Evolutionary conservation across 2,797 vertebrate genomes (phyloP), one percentile per base, ranked within the genome.

Genomic region (Enteromius radiatus): DNA sequence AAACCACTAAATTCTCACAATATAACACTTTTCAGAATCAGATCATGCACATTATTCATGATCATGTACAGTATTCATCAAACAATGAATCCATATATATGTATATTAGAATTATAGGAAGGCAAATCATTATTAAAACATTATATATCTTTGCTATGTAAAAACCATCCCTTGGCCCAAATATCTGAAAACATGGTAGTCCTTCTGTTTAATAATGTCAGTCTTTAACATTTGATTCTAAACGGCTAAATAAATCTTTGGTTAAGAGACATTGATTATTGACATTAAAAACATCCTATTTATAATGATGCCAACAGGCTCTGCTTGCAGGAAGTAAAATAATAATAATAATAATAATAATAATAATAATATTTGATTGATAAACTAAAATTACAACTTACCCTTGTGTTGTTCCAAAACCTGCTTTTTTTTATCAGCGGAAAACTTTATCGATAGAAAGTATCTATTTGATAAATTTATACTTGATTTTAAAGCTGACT

Each of bases 141-240:
- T 43, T 43, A 12, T 43, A 12, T 12, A 43, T 41, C 38, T 75
- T 47, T 56, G 61, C 61, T 75, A 61, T 38, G 23, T 21, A 54
- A 41, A 56, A 61, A 41, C 49, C 31, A 10, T 67, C 36, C 31
- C 0, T 47, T 56, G 31, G 21, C 49, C n/a, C 21, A 65, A 26
- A 36, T 36, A 21, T 31, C 31, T 64, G n/a, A 61, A 70, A 69
- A 67, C 83, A 28, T 63, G 47, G 11, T 23, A 31, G 11, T 67
- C 5, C n/a, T 67, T 17, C 28, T 52, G 26, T 69, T 74, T 76
- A 59, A 64, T 76, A 59, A 64, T 70, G 52, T 38, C 67, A 59
- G 12, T 7, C 38, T 84, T 64, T 84, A 64, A 36, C 43, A 75
- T 52, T 63, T 77, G 19, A 76, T 59, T 68, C 21, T 59, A 36